phyloP scores from a whole-genome alignment of 2,888 invertebrate species.

The Parochlus steinenii region DNA sequence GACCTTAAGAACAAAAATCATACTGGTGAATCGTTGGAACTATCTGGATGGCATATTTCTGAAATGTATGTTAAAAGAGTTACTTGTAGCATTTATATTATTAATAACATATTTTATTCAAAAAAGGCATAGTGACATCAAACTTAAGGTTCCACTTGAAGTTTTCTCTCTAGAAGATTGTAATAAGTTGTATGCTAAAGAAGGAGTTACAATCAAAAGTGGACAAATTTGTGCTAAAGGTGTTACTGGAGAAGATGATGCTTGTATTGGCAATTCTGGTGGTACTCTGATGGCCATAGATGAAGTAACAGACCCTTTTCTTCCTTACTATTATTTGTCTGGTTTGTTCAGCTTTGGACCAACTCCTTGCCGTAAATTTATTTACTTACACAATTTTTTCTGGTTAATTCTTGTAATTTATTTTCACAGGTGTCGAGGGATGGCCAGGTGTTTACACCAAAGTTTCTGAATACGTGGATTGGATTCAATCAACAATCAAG shows the following conservation, averaged over 20 bases:
- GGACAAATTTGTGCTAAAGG: constrained; percentile 5
- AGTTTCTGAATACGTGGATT: constrained; percentile 42
- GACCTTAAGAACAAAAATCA: constrained; percentile 24
- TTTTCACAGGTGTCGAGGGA: constrained; percentile 27
- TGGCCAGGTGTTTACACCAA: constrained; percentile 56
- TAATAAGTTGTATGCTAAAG: constrained; percentile 27
- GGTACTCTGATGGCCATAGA: constrained; percentile 37
- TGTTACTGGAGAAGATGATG: constrained; percentile 16
- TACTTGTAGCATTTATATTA: background rate
- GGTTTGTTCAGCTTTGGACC: constrained; percentile 4
- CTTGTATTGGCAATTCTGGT: constrained; percentile 47
- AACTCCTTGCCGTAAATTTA: background rate
- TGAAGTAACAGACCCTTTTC: background rate
- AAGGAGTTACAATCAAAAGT: background rate
- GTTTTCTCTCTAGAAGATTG: constrained; percentile 33
- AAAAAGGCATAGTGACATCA: constrained; percentile 33
- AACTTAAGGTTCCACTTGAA: constrained; percentile 34
- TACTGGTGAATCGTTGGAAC: constrained; percentile 29
- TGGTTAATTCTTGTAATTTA: constrained; percentile 35
- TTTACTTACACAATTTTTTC: constrained; percentile 30
- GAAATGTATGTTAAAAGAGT: constrained; percentile 13
- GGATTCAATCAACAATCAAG: constrained; percentile 40
- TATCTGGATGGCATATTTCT: constrained; percentile 49
- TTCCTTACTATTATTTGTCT: background rate
- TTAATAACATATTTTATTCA: too few relatives aligned